Evolutionary conservation across 1,140 invertebrate genomes (phyloP), one percentile per base, ranked within the genome.

Genomic region (Diploscapter pachys): DNA sequence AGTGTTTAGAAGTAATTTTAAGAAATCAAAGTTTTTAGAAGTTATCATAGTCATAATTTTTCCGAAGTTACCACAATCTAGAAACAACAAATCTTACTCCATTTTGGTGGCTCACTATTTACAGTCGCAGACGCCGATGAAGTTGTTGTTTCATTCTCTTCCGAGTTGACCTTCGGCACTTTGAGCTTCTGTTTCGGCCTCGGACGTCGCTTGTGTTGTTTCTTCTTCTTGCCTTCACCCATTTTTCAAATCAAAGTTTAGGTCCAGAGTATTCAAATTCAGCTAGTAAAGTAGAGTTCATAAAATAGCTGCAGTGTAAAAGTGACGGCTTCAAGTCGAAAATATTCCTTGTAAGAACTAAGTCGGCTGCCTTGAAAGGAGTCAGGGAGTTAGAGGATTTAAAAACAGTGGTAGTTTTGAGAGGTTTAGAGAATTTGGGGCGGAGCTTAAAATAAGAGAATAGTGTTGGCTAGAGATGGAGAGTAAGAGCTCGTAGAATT

Each of bases 201-300:
- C 8, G 9, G 9, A 52, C 6, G 66, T 55, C 66, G 48, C 48
- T 54, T 51, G n/a, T 68, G 9, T 6, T 54, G 66, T 53, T 48
- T 68, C 66, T 68, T 68, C 66, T 68, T 68, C 52, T 68, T 55
- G 66, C 66, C 49, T 55, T 55, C 56, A 11, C 31, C 31, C 8
- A 68, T 55, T 65, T 9, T 65, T 9, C 9, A 50, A 13, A 31
- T 13, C 9, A 65, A 50, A 9, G 63, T 31, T 8, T 8, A 65
- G 66, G 31, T 31, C 31, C 31, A 31, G 31, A 31, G 31, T 31
- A 31, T 31, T 31, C 31, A 31, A 31, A 31, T 31, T 31, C 31
- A 31, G 31, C 31, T 31, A 31, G 31, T 31, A 54, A 2, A 31
- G 13, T 31, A 54, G 63, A 31, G 13, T 8, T 13, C 6, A 13